Evolutionary conservation across 2,888 invertebrate species (phyloP), one percentile per base, ranked within the genome.

Genomic region (Phrixothrix hirtus): DNA sequence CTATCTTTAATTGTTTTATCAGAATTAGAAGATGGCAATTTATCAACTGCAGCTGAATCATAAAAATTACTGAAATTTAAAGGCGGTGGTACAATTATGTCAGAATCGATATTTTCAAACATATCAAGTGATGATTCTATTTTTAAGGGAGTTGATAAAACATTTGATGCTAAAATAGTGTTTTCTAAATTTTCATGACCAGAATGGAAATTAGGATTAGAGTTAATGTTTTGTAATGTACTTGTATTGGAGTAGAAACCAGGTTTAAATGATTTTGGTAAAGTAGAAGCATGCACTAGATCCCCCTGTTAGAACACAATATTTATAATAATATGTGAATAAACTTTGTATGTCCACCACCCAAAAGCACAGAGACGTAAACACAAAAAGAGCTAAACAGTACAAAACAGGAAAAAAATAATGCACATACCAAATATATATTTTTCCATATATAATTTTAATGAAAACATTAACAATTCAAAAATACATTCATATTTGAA

Each of bases 401-500:
- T 10, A 31, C 7, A 27, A 35, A 35, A 47, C 15, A 44, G 29
- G 37, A 27, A 46, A 13, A 37, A 50, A 50, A 41, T 42, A 29
- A 43, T 21, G 30, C 36, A 31, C 45, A 42, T 55, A 55, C 45
- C 50, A 55, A 55, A 55, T 50, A 55, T 55, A 55, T 55, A 55
- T 55, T 55, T 49, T 50, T 25, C 50, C 45, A 42, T 46, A 46
- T 52, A 52, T 52, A 42, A 41, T 55, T 44, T 53, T 37, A 53
- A 47, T 53, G 27, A 48, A 53, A 53, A 53, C 53, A 53, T 53
- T 53, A 53, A 53, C 53, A 53, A 67, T 68, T 68, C 63, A 67
- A 65, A 69, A 70, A 69, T 70, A 70, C 71, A 71, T 69, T 59
- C 57, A 70, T 60, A 55, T 57, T 60, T 61, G 57, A 53, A 53